Evolutionary conservation across 2,113 vertebrate genomes (phyloP).

Genomic region (Macrotis lagotis): DNA sequence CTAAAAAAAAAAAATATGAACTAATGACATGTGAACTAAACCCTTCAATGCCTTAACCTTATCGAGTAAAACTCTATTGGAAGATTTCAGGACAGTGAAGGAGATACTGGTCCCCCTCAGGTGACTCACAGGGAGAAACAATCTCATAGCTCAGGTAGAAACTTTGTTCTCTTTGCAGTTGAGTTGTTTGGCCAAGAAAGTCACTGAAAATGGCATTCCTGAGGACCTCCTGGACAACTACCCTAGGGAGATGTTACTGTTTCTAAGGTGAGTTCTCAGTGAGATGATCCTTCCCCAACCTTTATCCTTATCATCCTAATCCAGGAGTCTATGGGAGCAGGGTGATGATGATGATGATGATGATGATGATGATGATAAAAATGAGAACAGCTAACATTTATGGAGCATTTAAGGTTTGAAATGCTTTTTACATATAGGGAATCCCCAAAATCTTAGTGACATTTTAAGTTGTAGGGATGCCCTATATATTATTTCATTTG

Average conservation of each 20-base stretch:
- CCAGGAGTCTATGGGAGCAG: neutral
- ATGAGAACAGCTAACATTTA: neutral
- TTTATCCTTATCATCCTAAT: neutral
- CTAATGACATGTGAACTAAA: neutral
- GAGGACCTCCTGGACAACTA: conserved; percentile 72
- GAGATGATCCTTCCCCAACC: neutral
- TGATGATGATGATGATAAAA: neutral
- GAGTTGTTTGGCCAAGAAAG: conserved; percentile 74
- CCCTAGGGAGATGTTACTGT: conserved; percentile 73
- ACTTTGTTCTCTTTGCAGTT: conserved; percentile 68
- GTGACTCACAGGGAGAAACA: neutral
- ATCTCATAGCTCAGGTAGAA: neutral
- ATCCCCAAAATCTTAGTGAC: neutral
- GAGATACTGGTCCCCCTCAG: neutral
- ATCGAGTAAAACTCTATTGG: neutral
- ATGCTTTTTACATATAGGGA: neutral
- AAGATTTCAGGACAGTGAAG: neutral
- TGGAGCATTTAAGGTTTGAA: neutral
- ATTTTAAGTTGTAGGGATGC: neutral
- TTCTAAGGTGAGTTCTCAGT: conserved; percentile 72
- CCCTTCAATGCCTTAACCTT: neutral
- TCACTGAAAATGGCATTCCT: conserved; percentile 36
- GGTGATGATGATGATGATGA: neutral
- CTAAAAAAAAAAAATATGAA: neutral
- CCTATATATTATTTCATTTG: neutral